A percentile compares a stretch with the other conserved stretches of the same genome.
phyloP scores from a whole-genome alignment of 2,797 vertebrate species.

The Dendrocincla fuliginosa region DNA sequence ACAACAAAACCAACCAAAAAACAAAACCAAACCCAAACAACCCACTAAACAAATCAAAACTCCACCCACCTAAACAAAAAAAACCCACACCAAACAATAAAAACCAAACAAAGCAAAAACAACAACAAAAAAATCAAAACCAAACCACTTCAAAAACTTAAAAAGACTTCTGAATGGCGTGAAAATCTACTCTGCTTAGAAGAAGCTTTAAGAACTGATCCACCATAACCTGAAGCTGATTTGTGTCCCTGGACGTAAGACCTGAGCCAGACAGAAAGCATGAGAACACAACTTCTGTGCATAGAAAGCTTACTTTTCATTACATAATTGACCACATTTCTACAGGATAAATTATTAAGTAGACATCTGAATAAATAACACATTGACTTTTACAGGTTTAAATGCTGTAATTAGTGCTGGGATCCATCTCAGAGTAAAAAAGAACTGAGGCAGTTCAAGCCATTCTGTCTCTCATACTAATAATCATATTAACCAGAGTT shows the following conservation, averaged over 20 bases:
- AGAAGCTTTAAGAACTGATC: neutral
- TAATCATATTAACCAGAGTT: neutral
- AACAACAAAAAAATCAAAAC: too few species aligned
- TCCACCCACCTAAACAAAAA: neutral
- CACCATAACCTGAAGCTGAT: neutral
- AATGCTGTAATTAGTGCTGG: neutral
- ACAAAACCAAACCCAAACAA: neutral
- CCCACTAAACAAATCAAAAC: neutral
- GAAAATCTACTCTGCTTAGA: neutral
- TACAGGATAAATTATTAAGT: neutral
- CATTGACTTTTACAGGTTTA: neutral
- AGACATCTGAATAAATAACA: neutral
- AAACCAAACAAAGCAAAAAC: neutral
- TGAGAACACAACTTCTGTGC: neutral
- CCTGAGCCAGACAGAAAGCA: neutral
- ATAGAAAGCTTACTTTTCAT: neutral
- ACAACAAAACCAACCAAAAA: neutral
- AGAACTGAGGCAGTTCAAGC: neutral
- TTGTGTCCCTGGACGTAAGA: neutral
- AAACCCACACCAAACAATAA: neutral
- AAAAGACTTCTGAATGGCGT: rapidly evolving
- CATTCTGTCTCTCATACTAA: neutral
- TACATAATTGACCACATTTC: neutral
- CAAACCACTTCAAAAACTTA: neutral
- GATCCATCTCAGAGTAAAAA: neutral